Conservation (phyloP, 2,113 vertebrate genomes). For the Puntigrus tetrazona region DNA sequence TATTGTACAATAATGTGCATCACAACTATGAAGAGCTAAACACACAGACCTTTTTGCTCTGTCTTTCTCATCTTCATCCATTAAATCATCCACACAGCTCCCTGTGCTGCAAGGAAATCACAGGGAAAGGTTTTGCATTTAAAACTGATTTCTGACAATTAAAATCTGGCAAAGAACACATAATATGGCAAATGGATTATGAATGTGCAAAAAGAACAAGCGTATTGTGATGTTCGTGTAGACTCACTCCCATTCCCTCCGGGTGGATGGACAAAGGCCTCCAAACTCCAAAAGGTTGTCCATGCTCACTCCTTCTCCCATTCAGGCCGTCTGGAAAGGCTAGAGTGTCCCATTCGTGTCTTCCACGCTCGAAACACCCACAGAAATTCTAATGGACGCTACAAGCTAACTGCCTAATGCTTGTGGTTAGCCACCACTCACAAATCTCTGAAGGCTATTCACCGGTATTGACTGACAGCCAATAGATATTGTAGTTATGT, state of each 20-base stretch:
- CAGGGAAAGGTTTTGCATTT: constrained; percentile 1
- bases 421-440: background rate
- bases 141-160: background rate
- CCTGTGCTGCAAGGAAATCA: constrained; percentile 74
- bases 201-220: background rate
- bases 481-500: background rate
- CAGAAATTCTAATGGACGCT: constrained; percentile 47
- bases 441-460: background rate
- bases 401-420: constrained; percentile 5
- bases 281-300: constrained; percentile 79
- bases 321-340: constrained; percentile 69
- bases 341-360: constrained; percentile 71
- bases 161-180: background rate
- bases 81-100: constrained; percentile 85
- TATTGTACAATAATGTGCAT: background rate
- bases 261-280: constrained; percentile 72
- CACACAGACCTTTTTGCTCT: constrained; percentile 85
- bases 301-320: constrained; percentile 79
- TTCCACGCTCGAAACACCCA: constrained; percentile 52
- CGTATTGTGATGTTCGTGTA: background rate
- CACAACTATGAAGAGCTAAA: background rate
- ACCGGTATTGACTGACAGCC: background rate
- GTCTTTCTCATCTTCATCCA: constrained; percentile 94
- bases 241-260: constrained; percentile 81
- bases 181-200: background rate